Evolutionary conservation across 2,797 vertebrate genomes (phyloP).

Genomic region (Hapalemur alaotrensis): DNA sequence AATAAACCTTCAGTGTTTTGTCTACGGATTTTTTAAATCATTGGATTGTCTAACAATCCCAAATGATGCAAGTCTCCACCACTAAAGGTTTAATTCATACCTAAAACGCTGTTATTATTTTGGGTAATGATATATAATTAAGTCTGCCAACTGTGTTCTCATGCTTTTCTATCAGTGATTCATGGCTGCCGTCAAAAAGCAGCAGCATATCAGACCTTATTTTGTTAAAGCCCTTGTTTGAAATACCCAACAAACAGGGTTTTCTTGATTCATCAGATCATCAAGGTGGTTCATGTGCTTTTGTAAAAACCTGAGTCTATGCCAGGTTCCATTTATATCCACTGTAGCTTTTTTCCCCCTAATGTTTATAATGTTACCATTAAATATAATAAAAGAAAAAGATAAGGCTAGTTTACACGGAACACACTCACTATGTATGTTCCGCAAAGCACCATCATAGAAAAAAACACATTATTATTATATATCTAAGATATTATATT

Average conservation of each 20-base stretch:
- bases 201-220: constrained; percentile 60
- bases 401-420: neutral
- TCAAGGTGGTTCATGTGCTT: constrained; percentile 39
- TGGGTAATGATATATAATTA: constrained; percentile 85
- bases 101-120: constrained; percentile 81
- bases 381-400: neutral
- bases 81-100: constrained; percentile 81
- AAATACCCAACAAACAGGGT: constrained; percentile 61
- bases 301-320: neutral
- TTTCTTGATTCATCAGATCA: constrained; percentile 67
- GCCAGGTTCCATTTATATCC: constrained; percentile 11
- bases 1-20: constrained; percentile 32
- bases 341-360: neutral
- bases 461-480: neutral
- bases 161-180: constrained; percentile 80
- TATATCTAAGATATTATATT: neutral
- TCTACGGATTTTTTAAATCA: constrained; percentile 44
- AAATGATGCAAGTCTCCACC: constrained; percentile 77
- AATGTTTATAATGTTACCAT: neutral
- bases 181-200: constrained; percentile 76
- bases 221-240: constrained; percentile 68
- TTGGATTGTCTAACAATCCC: constrained; percentile 64
- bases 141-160: constrained; percentile 74
- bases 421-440: neutral
- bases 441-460: neutral